A percentile compares a stretch with the other conserved stretches of the same genome.
Conservation (phyloP, 2,797 vertebrate genomes). For the Tarsius wallacei region DNA sequence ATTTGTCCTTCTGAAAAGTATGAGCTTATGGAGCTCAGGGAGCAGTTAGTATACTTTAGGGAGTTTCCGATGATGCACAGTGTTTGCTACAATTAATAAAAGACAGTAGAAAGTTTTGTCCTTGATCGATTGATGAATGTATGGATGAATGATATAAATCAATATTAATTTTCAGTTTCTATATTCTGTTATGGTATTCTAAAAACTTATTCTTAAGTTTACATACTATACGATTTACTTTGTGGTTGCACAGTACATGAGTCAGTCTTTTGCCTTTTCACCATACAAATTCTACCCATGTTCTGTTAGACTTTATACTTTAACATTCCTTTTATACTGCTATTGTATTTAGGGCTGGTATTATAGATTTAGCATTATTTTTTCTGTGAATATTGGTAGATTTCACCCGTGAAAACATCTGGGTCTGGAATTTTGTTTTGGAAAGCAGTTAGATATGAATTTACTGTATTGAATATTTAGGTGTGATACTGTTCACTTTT, state of each 20-base stretch:
- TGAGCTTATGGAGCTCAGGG: not conserved
- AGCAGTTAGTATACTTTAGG: not conserved
- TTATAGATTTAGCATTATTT: not conserved
- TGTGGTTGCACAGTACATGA: not conserved
- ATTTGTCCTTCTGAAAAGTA: not conserved
- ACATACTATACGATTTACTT: not conserved
- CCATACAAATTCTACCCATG: not conserved
- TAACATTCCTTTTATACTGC: not conserved
- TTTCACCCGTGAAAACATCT: not conserved
- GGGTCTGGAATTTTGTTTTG: too few species aligned
- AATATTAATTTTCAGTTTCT: not conserved
- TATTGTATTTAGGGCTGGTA: too few species aligned
- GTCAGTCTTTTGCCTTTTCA: not conserved
- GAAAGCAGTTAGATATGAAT: not conserved
- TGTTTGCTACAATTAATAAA: not conserved
- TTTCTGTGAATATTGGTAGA: not conserved
- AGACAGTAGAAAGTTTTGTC: not conserved
- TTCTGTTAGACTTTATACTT: not conserved
- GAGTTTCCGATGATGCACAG: not conserved
- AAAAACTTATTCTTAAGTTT: not conserved
- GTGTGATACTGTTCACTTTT: not conserved
- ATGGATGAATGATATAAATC: not conserved
- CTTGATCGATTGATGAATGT: not conserved
- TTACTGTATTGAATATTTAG: not conserved
- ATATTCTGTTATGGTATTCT: not conserved